Evolutionary conservation across 2,797 vertebrate genomes (phyloP), one percentile per base, ranked within the genome.

Genomic region (Varecia variegata): DNA sequence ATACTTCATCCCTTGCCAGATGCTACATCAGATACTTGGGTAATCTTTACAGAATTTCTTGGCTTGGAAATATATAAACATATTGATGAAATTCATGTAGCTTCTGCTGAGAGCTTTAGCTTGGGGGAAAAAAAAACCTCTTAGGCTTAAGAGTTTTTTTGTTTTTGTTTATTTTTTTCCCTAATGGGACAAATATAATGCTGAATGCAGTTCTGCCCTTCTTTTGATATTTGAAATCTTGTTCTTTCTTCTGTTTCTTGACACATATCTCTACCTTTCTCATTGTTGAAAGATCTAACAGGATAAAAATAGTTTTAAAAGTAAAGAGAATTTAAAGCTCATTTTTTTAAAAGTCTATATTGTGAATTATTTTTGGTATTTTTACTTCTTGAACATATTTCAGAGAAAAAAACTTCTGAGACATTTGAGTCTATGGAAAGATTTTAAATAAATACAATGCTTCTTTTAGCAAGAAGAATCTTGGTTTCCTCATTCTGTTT

Each of bases 31-130:
- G 86, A 96, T 93, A 93, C 77, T 96, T 92, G 56, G 93, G 94
- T 96, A 96, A 97, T 97, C 96, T 95, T 94, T 95, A 95, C 83
- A 96, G 95, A 95, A 96, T 96, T 86, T 97, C 88, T 97, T 96
- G 96, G 97, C 97, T 76, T 95, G n/a, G 76, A 96, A 86, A 95
- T 82, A 71, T 94, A 96, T 83, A 97, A 97, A 96, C 86, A 96
- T 96, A 97, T 93, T 97, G 96, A 96, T 91, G 74, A 91, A 97
- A 95, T 89, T 92, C 54, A 52, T 83, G 89, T 71, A 87, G 74
- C 70, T 95, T 97, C 83, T 97, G 67, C 74, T 93, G 80, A 94
- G 86, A 73, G 65, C 77, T 88, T 91, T 86, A 90, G 52, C 62
- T 97, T 90, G 4, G 43, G n/a, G 62, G 8, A 25, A 62, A 60